These are phyloP conservation scores for Tursiops truncatus DNA, from an alignment of 2,113 vertebrate species.

Conservation along the genomic window DNA sequence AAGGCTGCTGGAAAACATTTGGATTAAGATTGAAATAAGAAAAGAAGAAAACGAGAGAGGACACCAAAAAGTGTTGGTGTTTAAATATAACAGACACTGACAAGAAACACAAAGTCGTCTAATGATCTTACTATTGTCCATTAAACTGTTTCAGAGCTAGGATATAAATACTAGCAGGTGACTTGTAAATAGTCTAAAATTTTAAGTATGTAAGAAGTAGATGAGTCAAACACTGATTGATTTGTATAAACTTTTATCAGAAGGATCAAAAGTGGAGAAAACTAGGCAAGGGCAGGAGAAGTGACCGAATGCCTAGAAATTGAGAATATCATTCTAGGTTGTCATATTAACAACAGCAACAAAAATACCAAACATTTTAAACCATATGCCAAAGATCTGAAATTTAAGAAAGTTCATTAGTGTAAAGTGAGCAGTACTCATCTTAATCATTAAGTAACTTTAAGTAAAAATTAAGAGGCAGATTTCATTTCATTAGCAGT, in stretches of 20 bases:
- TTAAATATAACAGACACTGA: neutral
- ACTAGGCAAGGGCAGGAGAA: neutral
- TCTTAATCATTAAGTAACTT: neutral
- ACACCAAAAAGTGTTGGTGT: neutral
- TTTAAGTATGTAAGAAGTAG: neutral
- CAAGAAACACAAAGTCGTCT: neutral
- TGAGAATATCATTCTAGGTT: neutral
- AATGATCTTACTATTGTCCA: neutral
- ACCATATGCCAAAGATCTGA: neutral
- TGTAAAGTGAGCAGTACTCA: neutral
- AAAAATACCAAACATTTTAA: neutral
- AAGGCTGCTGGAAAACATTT: neutral
- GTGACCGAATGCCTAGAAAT: neutral
- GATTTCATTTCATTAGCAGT: neutral
- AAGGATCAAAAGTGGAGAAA: neutral
- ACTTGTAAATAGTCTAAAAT: neutral
- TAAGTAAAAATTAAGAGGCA: neutral
- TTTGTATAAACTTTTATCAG: neutral
- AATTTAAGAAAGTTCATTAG: neutral
- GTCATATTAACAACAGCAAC: neutral
- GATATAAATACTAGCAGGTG: neutral
- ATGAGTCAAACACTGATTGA: neutral
- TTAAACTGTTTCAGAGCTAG: neutral
- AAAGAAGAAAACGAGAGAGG: neutral
- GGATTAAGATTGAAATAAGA: neutral